These are phyloP conservation scores for Himalopsyche anomala DNA, from an alignment of 2,888 invertebrate genomes.

Conservation along the genomic window DNA sequence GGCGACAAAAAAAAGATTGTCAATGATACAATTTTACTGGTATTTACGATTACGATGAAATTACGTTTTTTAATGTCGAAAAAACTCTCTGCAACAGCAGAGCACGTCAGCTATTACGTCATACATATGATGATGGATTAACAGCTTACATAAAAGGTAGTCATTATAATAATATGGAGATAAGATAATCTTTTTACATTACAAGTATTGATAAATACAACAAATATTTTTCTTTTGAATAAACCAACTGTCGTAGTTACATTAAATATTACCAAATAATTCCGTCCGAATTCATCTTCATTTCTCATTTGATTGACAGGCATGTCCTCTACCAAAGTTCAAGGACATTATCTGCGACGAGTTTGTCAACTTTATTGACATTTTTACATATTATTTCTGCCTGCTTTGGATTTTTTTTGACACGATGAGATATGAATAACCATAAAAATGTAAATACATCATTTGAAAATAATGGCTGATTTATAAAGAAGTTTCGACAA, in stretches of 20 bases:
- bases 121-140: too few species aligned
- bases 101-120: too few species aligned
- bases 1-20: too few species aligned
- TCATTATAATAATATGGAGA: too few species aligned
- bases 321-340: conserved; percentile 13
- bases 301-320: conserved; percentile 13
- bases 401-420: not conserved
- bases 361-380: conserved; percentile 5
- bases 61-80: too few species aligned
- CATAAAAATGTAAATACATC: conserved; percentile 17
- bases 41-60: too few species aligned
- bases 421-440: not conserved
- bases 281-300: not conserved
- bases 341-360: not conserved
- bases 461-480: not conserved
- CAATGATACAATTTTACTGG: too few species aligned
- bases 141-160: too few species aligned
- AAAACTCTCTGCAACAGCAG: too few species aligned
- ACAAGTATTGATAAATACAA: too few species aligned
- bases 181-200: too few species aligned
- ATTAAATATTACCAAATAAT: not conserved
- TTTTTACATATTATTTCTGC: not conserved
- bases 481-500: not conserved
- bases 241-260: not conserved
- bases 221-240: not conserved